These are phyloP conservation scores for Heliothis subflexa DNA, from an alignment of 1,140 invertebrate species.

Conservation along the genomic window DNA sequence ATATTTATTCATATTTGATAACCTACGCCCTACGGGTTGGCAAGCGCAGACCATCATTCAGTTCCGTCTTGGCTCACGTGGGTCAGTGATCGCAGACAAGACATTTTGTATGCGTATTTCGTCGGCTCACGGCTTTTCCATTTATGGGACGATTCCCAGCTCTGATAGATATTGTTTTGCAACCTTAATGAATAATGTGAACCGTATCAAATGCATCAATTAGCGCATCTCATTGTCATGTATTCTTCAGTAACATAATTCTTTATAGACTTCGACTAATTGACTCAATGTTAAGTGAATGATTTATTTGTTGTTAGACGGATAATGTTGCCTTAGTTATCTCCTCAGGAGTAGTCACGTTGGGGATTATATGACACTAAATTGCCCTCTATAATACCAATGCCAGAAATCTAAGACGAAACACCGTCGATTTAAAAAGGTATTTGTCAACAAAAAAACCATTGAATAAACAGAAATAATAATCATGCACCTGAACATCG, in stretches of 20 bases:
- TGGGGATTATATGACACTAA: not conserved
- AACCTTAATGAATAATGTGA: not conserved
- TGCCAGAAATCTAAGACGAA: not conserved
- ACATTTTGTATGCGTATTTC: slow-evolving; percentile 25
- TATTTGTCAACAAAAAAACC: too few relatives aligned
- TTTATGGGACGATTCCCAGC: not conserved
- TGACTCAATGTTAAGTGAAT: not conserved
- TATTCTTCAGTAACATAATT: not conserved
- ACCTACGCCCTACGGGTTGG: slow-evolving; percentile 33
- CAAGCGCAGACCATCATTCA: not conserved
- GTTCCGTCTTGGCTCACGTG: slow-evolving; percentile 16
- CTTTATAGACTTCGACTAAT: not conserved
- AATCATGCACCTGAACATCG: too few relatives aligned
- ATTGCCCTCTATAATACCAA: not conserved
- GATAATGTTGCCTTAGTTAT: slow-evolving; percentile 1
- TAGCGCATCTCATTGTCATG: not conserved
- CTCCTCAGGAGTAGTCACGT: not conserved
- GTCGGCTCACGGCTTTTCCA: slow-evolving; percentile 2
- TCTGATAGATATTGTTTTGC: not conserved
- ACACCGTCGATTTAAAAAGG: too few relatives aligned
- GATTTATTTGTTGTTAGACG: slow-evolving; percentile 7
- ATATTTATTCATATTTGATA: slow-evolving; percentile 31
- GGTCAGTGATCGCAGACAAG: slow-evolving; percentile 24
- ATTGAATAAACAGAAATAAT: too few relatives aligned
- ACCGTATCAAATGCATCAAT: not conserved